Evolutionary conservation across 2,113 vertebrate genomes (phyloP).

Genomic region (Glaucomys volans): DNA sequence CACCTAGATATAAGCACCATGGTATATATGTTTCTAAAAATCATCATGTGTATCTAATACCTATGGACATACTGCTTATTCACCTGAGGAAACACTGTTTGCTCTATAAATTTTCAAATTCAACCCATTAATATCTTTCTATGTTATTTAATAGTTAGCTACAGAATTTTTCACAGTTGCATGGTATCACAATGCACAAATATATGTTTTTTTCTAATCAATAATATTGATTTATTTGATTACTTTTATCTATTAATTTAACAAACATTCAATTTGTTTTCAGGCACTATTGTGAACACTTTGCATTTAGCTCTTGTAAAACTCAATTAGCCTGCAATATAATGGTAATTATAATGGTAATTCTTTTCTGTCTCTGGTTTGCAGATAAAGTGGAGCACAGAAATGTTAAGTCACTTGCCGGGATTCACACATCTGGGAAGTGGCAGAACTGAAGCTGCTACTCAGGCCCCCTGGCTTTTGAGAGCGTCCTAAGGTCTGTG

Average conservation of each 20-base stretch:
- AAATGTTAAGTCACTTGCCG: neutral
- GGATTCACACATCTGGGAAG: neutral
- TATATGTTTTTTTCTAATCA: neutral
- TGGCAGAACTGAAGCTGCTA: neutral
- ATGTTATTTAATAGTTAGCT: neutral
- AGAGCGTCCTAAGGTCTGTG: neutral
- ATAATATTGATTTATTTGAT: neutral
- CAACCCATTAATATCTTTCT: neutral
- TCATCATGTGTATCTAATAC: neutral
- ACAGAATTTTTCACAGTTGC: neutral
- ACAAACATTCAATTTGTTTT: neutral
- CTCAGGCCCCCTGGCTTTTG: neutral
- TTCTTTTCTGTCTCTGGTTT: neutral
- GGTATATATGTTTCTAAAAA: neutral
- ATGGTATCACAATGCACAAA: neutral
- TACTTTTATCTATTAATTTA: slow-evolving; percentile 11
- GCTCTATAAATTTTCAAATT: slow-evolving; percentile 35
- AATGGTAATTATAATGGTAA: neutral
- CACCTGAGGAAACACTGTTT: neutral
- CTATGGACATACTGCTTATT: neutral
- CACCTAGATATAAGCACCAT: neutral
- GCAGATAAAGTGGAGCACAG: neutral
- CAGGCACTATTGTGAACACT: neutral
- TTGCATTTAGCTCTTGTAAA: slow-evolving; percentile 43
- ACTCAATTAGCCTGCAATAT: neutral